Conservation (phyloP, 37 sponge, comb jelly and placozoan species). For the Oopsacas minuta region DNA sequence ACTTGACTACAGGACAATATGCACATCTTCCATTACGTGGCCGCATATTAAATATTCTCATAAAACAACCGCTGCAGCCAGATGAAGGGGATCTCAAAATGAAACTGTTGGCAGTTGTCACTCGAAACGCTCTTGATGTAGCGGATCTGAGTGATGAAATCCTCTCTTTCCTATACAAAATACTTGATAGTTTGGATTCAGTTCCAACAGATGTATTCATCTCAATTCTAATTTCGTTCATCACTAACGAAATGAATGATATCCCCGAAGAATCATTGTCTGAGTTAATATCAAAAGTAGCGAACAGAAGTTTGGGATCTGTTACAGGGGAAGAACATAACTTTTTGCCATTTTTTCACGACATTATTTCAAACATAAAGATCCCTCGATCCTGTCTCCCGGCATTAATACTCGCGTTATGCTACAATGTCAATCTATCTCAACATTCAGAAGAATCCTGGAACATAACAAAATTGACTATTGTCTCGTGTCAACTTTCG, state of each 20-base stretch:
- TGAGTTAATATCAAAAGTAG: not conserved
- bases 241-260: not conserved
- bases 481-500: not conserved
- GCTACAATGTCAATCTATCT: not conserved
- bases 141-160: not conserved
- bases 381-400: not conserved
- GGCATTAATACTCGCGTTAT: not conserved
- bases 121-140: not conserved
- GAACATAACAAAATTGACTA: not conserved
- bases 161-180: not conserved
- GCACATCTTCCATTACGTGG: not conserved
- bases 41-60: not conserved
- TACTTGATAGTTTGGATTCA: not conserved
- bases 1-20: not conserved
- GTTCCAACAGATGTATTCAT: not conserved
- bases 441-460: not conserved
- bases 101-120: not conserved
- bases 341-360: not conserved
- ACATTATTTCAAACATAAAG: not conserved
- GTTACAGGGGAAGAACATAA: not conserved
- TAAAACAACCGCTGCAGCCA: not conserved
- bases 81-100: conserved; percentile 2
- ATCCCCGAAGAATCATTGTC: not conserved
- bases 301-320: not conserved
- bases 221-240: not conserved